A percentile compares a stretch with the other conserved stretches of the same genome.
Conservation (phyloP, 2,113 vertebrate species). For the Actenoides lindsayi region DNA sequence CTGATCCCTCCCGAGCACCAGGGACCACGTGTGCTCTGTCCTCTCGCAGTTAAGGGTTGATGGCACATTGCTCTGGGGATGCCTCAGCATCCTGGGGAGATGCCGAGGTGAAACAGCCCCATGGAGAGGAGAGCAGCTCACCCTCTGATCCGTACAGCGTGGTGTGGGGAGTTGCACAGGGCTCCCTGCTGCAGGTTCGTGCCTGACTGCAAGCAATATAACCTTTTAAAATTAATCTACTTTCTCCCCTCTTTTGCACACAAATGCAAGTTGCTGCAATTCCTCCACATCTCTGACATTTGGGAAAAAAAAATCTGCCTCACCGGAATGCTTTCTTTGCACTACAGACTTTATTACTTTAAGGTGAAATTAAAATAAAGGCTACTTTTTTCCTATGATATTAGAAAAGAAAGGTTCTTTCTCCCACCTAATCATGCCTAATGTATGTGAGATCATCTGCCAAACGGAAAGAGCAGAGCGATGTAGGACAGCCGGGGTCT, state of each 20-base stretch:
- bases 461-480: neutral
- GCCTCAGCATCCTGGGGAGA: neutral
- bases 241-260: slow-evolving; percentile 25
- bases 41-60: neutral
- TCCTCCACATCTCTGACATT: slow-evolving; percentile 5
- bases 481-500: neutral
- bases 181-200: slow-evolving; percentile 40
- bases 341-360: neutral
- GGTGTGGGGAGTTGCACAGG: slow-evolving; percentile 24
- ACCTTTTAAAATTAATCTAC: slow-evolving; percentile 72
- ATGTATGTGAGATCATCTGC: neutral
- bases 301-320: neutral
- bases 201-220: slow-evolving; percentile 47
- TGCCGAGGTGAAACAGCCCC: neutral
- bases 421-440: neutral
- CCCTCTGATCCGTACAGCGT: neutral
- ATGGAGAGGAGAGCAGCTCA: neutral
- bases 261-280: slow-evolving; percentile 22
- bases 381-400: neutral
- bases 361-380: slow-evolving; percentile 9
- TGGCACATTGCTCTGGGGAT: neutral
- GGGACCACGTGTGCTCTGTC: rapidly evolving
- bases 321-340: neutral
- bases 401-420: neutral
- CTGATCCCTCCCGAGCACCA: neutral